These are phyloP conservation scores for Chrysogorgia sp. DNA, from an alignment of 92 coral and sea anemone species.

Conservation along the genomic window DNA sequence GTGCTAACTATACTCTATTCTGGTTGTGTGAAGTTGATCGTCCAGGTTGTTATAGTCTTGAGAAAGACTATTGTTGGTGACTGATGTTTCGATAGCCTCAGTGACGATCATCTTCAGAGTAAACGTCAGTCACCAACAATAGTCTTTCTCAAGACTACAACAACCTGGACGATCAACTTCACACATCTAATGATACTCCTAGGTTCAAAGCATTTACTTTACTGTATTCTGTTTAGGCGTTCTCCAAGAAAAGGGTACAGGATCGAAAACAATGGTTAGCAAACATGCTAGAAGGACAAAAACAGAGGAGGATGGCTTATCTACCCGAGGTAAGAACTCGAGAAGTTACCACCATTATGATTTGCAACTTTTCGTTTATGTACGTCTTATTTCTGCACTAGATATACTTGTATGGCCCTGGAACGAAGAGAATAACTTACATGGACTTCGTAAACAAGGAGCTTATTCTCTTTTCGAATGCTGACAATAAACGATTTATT, in stretches of 20 bases:
- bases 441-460: conserved; percentile 93
- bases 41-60: too few species aligned
- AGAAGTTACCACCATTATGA: too few species aligned
- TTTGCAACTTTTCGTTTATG: background rate
- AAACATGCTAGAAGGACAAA: conserved; percentile 87
- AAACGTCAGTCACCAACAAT: too few species aligned
- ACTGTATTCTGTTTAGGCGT: conserved; percentile 79
- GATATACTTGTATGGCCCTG: conserved; percentile 93
- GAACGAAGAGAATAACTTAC: conserved; percentile 83
- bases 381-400: conserved; percentile 34
- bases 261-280: conserved; percentile 94
- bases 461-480: conserved; percentile 87
- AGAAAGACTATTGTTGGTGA: too few species aligned
- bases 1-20: background rate
- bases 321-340: conserved; percentile 82
- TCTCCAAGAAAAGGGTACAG: conserved; percentile 86
- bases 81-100: too few species aligned
- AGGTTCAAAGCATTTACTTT: too few species aligned
- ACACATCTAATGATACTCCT: too few species aligned
- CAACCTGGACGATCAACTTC: too few species aligned
- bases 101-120: too few species aligned
- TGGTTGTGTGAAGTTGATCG: too few species aligned
- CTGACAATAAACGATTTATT: conserved; percentile 94
- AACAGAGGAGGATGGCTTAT: conserved; percentile 82
- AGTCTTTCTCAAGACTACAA: too few species aligned